Conservation (phyloP, 2,113 vertebrate species). For the Bubo bubo region DNA sequence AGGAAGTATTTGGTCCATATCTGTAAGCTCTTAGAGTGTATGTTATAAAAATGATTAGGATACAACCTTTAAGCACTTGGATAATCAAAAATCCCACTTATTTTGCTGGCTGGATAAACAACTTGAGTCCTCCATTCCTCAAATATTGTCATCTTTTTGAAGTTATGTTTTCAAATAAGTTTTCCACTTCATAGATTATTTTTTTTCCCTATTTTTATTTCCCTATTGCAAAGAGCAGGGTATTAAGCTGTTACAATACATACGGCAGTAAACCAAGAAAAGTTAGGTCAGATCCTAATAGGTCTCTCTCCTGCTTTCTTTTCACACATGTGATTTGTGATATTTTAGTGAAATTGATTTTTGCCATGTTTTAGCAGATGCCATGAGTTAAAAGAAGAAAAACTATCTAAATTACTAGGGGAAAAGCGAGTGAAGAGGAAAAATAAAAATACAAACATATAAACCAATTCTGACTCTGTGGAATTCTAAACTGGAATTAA, state of each 20-base stretch:
- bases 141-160: not conserved
- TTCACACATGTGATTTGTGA: not conserved
- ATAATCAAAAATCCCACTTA: accelerated
- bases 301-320: not conserved
- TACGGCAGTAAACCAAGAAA: not conserved
- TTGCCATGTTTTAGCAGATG: not conserved
- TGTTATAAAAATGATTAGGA: not conserved
- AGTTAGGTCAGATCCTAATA: not conserved
- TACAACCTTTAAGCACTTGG: not conserved
- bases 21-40: not conserved
- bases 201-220: not conserved
- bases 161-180: not conserved
- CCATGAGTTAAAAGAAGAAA: not conserved
- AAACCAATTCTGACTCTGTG: not conserved
- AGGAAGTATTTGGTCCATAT: not conserved
- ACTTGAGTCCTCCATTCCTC: not conserved
- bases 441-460: not conserved
- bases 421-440: not conserved
- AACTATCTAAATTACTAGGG: not conserved
- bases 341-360: not conserved
- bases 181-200: not conserved
- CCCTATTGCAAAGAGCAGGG: not conserved
- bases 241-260: not conserved
- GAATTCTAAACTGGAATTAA: not conserved
- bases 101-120: not conserved